Conservation (phyloP, 2,113 vertebrate species). For the Silurus meridionalis region DNA sequence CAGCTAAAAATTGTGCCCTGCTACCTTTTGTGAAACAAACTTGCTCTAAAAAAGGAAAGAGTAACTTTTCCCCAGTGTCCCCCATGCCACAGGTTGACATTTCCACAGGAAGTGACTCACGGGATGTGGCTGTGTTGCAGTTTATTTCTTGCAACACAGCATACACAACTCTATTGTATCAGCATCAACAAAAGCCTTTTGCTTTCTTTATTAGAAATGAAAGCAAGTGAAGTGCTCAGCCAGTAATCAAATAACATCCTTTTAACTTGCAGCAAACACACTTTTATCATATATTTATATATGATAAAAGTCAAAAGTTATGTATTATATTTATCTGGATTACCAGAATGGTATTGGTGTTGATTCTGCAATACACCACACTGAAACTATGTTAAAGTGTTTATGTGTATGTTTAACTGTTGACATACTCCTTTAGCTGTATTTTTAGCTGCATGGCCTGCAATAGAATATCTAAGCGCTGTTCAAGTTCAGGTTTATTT, state of each 20-base stretch:
- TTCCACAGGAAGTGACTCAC: conserved; percentile 66
- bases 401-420: no score
- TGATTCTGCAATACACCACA: not conserved
- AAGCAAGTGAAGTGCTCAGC: not conserved
- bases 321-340: not conserved
- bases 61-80: conserved; percentile 48
- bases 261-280: not conserved
- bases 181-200: conserved; percentile 29
- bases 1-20: conserved; percentile 24
- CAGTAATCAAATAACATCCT: not conserved
- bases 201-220: conserved; percentile 21
- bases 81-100: conserved; percentile 55
- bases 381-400: not conserved
- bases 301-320: no score
- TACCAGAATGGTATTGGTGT: not conserved
- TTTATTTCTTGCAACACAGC: conserved; percentile 42
- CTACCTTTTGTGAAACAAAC: conserved; percentile 11
- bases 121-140: conserved; percentile 57
- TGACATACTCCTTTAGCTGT: not conserved
- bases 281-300: not conserved
- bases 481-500: no score
- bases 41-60: conserved; percentile 42
- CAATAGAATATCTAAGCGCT: not conserved
- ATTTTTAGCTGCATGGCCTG: no score
- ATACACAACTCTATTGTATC: conserved; percentile 33